A percentile compares a stretch with the other conserved stretches of the same genome.
Evolutionary conservation across 2,113 vertebrate genomes (phyloP).

Genomic region (Felis chaus): DNA sequence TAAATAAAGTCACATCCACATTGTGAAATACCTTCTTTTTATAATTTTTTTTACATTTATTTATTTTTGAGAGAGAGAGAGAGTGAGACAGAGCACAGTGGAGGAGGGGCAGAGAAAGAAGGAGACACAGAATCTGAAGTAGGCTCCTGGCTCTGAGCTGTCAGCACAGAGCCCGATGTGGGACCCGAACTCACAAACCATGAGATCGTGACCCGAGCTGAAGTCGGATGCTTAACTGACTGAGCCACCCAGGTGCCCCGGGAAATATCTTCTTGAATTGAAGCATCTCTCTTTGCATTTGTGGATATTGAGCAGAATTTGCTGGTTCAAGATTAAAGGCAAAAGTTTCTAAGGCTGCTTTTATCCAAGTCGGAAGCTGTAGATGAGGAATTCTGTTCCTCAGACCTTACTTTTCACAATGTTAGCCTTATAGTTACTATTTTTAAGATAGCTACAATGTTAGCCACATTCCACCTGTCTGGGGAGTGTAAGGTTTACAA

Average conservation of each 20-base stretch:
- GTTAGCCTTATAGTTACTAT: neutral
- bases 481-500: neutral
- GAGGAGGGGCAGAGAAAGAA: too few relatives aligned
- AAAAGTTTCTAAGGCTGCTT: neutral
- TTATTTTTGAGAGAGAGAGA: too few relatives aligned
- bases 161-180: too few relatives aligned
- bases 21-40: slow-evolving; percentile 8
- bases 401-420: neutral
- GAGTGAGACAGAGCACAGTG: too few relatives aligned
- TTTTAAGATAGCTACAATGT: neutral
- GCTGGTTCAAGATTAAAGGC: neutral
- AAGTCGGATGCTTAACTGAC: too few relatives aligned
- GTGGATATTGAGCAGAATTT: neutral
- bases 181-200: too few relatives aligned
- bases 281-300: neutral
- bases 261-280: neutral
- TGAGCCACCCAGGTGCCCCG: too few relatives aligned
- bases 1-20: neutral
- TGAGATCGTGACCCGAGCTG: too few relatives aligned
- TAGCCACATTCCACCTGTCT: neutral
- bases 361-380: neutral
- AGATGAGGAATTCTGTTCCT: neutral
- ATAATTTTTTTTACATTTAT: too few relatives aligned
- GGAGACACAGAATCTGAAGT: too few relatives aligned
- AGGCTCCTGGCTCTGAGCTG: too few relatives aligned